Evolutionary conservation across 1,140 invertebrate species (phyloP), one percentile per base, ranked within the genome.

Genomic region (Eriocheir sinensis): DNA sequence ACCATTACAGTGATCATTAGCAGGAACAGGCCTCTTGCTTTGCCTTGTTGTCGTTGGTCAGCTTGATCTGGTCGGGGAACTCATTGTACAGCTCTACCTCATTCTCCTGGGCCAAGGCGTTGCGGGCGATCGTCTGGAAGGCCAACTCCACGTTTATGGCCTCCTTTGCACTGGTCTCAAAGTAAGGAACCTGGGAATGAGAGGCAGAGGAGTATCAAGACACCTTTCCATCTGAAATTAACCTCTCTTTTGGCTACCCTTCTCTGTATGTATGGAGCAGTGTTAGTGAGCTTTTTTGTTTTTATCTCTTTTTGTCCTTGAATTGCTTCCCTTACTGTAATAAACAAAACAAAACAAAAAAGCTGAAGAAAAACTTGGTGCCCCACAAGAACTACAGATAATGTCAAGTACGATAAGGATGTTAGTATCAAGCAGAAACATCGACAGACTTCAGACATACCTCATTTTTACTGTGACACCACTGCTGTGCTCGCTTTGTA

Each of bases 141-240:
- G 99, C 99, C 97, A 99, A 98, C 97, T 99, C 99, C 81, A 99
- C 99, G 96, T 99, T 99, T 94, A 99, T 98, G 89, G 99, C 99
- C 97, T 99, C 99, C 97, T 99, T 99, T 96, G 99, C 99, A 97
- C 98, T 99, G 48, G 99, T 99, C 97, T 99, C 99, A 97, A 99
- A 99, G 97, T 99, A 99, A 79, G 99, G 99, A 96, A 99, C 99
- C 92, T 95, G 80, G n/a, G n/a, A n/a, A n/a, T n/a, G n/a, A n/a
- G n/a, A n/a, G n/a, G n/a, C n/a, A n/a, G n/a, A n/a, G n/a, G n/a
- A n/a, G n/a, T n/a, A n/a, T n/a, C n/a, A n/a, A n/a, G n/a, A n/a
- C n/a, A n/a, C n/a, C n/a, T n/a, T n/a, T n/a, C n/a, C n/a, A n/a
- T n/a, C n/a, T n/a, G n/a, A n/a, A n/a, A n/a, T n/a, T n/a, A n/a